Evolutionary conservation across 2,888 invertebrate genomes (phyloP).

Genomic region (Temnothorax rugatulus): DNA sequence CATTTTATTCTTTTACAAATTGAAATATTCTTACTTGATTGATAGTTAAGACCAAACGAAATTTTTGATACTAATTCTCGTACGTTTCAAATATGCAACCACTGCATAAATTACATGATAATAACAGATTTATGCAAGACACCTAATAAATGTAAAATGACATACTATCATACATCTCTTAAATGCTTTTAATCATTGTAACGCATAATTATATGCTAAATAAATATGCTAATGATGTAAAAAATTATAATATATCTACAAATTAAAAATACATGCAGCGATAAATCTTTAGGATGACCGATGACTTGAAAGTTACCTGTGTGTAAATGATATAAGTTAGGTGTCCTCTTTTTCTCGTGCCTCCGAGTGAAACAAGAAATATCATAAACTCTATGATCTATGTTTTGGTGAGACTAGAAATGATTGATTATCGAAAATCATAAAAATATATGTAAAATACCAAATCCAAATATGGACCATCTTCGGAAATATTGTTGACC

Average conservation of each 20-base stretch:
- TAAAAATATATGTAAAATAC: conserved; percentile 1
- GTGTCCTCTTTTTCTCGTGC: not conserved
- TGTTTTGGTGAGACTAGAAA: not conserved
- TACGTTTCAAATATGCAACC: not conserved
- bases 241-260: not conserved
- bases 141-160: not conserved
- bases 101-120: not conserved
- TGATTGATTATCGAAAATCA: not conserved
- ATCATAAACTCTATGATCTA: not conserved
- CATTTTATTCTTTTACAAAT: not conserved
- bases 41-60: not conserved
- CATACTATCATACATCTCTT: not conserved
- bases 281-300: not conserved
- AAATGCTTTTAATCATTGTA: not conserved
- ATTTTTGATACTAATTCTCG: not conserved
- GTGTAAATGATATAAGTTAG: conserved; percentile 14
- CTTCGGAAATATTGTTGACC: not conserved
- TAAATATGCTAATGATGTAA: conserved; percentile 1
- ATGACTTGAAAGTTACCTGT: not conserved
- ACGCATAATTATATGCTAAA: not conserved
- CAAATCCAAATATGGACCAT: not conserved
- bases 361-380: not conserved
- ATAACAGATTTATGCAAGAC: not conserved
- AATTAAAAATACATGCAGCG: not conserved
- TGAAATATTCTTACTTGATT: not conserved